Base-by-base conservation (phyloP, 2,113 vertebrate species). In the Myotis yumanensis region DNA sequence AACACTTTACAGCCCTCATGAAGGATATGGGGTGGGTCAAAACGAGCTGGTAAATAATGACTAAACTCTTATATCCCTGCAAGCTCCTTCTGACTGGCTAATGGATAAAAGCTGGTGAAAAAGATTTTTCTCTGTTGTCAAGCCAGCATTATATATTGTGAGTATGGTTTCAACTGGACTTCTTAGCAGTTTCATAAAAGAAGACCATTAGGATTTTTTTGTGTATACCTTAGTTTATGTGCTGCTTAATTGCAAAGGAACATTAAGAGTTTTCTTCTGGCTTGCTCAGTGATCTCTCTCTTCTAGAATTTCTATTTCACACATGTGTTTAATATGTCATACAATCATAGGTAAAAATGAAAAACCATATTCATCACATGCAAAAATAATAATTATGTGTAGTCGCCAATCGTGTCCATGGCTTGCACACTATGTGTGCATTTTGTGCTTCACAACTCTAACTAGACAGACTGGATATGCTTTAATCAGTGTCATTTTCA, bases 401-500 rank as follows among this genome's bases (percentile, higher is more conserved):
- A 83, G 1, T 68, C 93, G 96, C 91, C 22, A 95, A n/a, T 94
- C 90, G 51, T 66, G 85, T 57, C 59, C 35, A n/a, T n/a, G 62
- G 16, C 88, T 68, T 81, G 18, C 18, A 95, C 32, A 76, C 15
- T 92, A 22, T 0, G 0, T 89, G 37, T 87, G 80, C 32, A 93
- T 79, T 97, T 94, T 95, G 77, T 89, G 87, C 46, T 94, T 97
- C 77, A 93, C 20, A 69, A 15, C 5, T 95, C 22, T 87, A 96
- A 88, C 71, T 1, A 94, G 93, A 92, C 86, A 98, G 95, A 87
- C 40, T 95, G 46, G 25, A 96, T 97, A 95, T 95, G 48, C 68
- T 97, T 98, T 97, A 97, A 97, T 98, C 91, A 95, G 48, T 88
- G 97, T 96, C 97, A 90, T 97, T 98, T 98, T 97, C 91, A 96